Evolutionary conservation across 1,140 invertebrate genomes (phyloP).

Genomic region (Lutraria rhynchaena): DNA sequence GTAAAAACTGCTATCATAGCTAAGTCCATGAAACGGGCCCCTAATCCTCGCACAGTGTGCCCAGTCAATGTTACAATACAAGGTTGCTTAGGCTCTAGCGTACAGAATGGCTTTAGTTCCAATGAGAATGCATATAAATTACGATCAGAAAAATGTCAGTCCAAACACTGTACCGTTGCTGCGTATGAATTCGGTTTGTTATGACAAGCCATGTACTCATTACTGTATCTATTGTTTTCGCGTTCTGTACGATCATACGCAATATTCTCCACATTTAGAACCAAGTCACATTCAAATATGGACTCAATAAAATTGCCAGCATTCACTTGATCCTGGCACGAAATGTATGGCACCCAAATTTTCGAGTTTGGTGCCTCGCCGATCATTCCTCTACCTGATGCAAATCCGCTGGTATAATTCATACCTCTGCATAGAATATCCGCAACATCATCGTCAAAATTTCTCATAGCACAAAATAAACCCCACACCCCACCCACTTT

Average conservation of each 20-base stretch:
- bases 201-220: conserved; percentile 37
- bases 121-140: no score
- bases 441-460: conserved; percentile 48
- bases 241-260: background rate
- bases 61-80: no score
- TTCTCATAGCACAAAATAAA: conserved; percentile 18
- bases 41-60: no score
- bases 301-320: background rate
- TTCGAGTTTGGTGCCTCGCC: background rate
- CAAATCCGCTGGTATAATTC: conserved; percentile 44
- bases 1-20: no score
- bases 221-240: conserved; percentile 18
- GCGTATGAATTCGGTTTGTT: conserved; percentile 43
- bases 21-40: no score
- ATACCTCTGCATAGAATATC: conserved; percentile 48
- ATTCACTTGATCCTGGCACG: background rate
- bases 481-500: conserved; percentile 46
- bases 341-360: conserved; percentile 53
- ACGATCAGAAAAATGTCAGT: no score
- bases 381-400: conserved; percentile 4
- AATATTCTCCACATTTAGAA: conserved; percentile 35
- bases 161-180: conserved; percentile 39
- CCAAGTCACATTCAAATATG: conserved; percentile 40
- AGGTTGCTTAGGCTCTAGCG: no score
- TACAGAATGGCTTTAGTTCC: no score